Conservation (phyloP, 2,888 invertebrate species). For the Athalia rosae region DNA sequence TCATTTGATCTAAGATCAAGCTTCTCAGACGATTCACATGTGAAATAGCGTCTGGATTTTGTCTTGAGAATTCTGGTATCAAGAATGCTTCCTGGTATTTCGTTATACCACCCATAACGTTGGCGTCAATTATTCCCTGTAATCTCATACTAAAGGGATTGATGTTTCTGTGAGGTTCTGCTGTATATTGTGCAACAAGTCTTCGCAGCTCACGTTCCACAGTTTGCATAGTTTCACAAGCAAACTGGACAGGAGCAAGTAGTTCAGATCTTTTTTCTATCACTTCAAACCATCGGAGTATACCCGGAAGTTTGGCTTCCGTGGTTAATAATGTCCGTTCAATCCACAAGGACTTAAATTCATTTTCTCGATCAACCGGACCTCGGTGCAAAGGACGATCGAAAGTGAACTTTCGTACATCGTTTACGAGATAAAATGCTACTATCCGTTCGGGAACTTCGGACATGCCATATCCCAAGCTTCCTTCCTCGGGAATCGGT, state of each 20-base stretch:
- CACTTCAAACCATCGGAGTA: constrained; percentile 95
- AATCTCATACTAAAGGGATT: constrained; percentile 95
- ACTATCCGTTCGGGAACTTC: constrained; percentile 91
- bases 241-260: constrained; percentile 89
- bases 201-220: constrained; percentile 91
- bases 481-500: constrained; percentile 85
- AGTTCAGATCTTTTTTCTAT: constrained; percentile 83
- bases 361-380: constrained; percentile 93
- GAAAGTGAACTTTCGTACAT: constrained; percentile 92
- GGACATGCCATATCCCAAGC: constrained; percentile 75
- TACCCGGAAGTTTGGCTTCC: constrained; percentile 90
- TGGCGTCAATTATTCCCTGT: constrained; percentile 95
- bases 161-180: constrained; percentile 88
- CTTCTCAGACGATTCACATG: constrained; percentile 80
- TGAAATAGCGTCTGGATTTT: constrained; percentile 77
- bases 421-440: constrained; percentile 93
- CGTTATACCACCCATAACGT: constrained; percentile 95
- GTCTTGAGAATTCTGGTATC: constrained; percentile 83
- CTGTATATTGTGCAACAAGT: constrained; percentile 86
- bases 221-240: constrained; percentile 94
- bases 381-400: constrained; percentile 94
- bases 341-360: constrained; percentile 97
- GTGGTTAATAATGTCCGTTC: constrained; percentile 92
- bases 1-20: constrained; percentile 85
- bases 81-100: constrained; percentile 98